Evolutionary conservation across 2,113 vertebrate species (phyloP), one percentile per base, ranked within the genome.

Genomic region (Melanocharis versteri): DNA sequence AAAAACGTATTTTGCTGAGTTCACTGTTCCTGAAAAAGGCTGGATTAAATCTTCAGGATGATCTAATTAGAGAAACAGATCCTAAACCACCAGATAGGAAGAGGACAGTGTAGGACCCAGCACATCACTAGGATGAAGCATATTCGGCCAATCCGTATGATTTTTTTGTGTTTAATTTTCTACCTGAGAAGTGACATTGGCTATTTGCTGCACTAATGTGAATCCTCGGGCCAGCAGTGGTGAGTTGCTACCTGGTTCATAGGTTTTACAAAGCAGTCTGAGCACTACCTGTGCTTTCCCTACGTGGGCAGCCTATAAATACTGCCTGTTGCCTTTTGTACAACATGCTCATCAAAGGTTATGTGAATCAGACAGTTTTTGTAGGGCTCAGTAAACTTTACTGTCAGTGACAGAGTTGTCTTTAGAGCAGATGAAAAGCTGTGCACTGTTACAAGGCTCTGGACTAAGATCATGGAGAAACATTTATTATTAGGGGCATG

Each of bases 331-430:
- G 31, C 57, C 53, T 60, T 79, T 79, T 47, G 40, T 39, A n/a
- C 50, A 53, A 54, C 9, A 19, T 65, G 42, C 61, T 92, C 69
- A 56, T 87, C 72, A 89, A 82, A 88, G 57, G 86, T 94, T 96
- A 47, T 17, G 58, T 42, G 57, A 70, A 95, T 51, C 75, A 72
- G 64, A 37, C n/a, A 56, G 45, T 54, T 90, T 92, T 83, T 88
- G 35, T 48, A 70, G 68, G 92, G 40, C 40, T 76, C 72, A 37
- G 76, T 89, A 89, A 85, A 95, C 45, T 94, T 96, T 92, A 88
- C 54, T 84, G 56, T 40, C 51, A 81, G 80, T 83, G 81, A 82
- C 10, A 83, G 76, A 54, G 51, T 15, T 72, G 35, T 56, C 24
- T 84, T 85, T 85, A 90, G 92, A 84, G 68, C 33, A 89, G 65